phyloP scores from a whole-genome alignment of 1,140 invertebrate genomes.

The Pygmarrhopalites habei region DNA sequence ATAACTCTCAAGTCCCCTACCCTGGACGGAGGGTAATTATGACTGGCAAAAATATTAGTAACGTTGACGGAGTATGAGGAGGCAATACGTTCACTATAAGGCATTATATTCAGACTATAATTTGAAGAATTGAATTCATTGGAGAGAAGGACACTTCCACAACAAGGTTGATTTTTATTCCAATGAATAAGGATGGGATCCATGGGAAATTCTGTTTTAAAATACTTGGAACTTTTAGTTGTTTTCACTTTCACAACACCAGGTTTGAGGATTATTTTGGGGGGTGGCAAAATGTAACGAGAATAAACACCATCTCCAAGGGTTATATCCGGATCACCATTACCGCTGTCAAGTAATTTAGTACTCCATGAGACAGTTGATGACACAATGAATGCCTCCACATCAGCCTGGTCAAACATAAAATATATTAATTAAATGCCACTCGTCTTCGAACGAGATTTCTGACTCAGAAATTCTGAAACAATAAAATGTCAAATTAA shows the following conservation, averaged over 20 bases:
- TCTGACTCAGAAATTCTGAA: no score
- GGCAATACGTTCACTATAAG: constrained; percentile 35
- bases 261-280: constrained; percentile 19
- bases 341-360: constrained; percentile 53
- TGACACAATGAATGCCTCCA: constrained; percentile 29
- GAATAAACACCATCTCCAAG: constrained; percentile 60
- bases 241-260: constrained; percentile 34
- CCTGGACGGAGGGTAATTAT: constrained; percentile 28
- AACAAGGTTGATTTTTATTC: constrained; percentile 21
- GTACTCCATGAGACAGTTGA: constrained; percentile 24
- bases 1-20: constrained; percentile 34
- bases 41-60: constrained; percentile 18
- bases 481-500: no score
- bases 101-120: constrained; percentile 33
- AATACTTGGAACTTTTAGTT: constrained; percentile 29
- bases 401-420: no score
- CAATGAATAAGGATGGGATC: no score
- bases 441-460: no score
- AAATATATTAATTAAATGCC: no score
- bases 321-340: constrained; percentile 57
- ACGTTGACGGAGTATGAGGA: constrained; percentile 36
- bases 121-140: background rate
- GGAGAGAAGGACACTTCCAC: constrained; percentile 20
- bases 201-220: no score
- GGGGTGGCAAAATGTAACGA: constrained; percentile 51